These are phyloP conservation scores for Zosterops japonicus DNA, from an alignment of 2,113 vertebrate species.

Conservation along the genomic window DNA sequence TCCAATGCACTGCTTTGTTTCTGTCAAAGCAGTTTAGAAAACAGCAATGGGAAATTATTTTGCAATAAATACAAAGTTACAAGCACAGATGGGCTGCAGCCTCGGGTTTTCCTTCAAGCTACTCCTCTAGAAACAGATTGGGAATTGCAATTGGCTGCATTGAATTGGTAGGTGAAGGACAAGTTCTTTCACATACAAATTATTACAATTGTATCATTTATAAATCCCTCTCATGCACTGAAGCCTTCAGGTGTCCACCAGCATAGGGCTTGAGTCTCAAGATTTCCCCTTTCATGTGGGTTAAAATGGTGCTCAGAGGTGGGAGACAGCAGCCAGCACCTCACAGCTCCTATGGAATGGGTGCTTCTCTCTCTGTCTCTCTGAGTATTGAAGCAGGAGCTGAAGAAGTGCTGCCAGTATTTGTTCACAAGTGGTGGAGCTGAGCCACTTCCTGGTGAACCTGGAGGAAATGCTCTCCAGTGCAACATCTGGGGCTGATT, in stretches of 20 bases:
- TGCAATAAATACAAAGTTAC: constrained; percentile 13
- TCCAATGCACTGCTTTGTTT: constrained; percentile 39
- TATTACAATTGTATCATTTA: neutral
- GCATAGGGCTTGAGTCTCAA: neutral
- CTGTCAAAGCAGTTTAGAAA: constrained; percentile 57
- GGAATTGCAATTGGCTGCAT: neutral
- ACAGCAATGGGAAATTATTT: constrained; percentile 46
- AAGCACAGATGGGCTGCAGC: neutral
- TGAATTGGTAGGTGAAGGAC: neutral
- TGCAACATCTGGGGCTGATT: fast-evolving
- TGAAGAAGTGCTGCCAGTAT: neutral
- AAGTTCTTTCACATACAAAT: neutral
- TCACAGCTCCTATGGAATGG: fast-evolving
- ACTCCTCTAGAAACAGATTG: neutral
- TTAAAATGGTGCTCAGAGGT: neutral
- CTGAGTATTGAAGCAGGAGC: neutral
- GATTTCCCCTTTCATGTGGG: neutral
- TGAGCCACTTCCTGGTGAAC: fast-evolving
- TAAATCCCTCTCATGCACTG: too few species aligned
- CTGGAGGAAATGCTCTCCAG: neutral
- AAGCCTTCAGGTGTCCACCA: neutral
- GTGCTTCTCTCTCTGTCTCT: too few species aligned
- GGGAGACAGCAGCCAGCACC: neutral
- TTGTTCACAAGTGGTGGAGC: neutral
- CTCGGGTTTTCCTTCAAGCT: neutral